Evolutionary conservation across 2,113 vertebrate genomes (phyloP), one percentile per base, ranked within the genome.

Genomic region (Heliornis fulica): DNA sequence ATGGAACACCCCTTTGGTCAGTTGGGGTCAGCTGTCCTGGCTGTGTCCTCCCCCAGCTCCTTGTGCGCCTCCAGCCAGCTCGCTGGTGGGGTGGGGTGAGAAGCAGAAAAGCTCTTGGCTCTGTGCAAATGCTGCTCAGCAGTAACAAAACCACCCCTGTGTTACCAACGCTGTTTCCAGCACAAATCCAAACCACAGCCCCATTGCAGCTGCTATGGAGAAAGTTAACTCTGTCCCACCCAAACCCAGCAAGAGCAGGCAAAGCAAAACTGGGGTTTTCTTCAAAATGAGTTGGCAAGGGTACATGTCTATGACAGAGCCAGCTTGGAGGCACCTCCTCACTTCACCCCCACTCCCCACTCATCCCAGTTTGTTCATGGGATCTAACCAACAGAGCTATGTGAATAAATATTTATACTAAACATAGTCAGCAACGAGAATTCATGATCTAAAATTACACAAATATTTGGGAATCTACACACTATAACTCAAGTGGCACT

Each of bases 401-500:
- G 53, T 77, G 95, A 72, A 96, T 94, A 96, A 96, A 97, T 96
- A 83, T 97, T 98, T 97, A 94, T 90, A 92, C 38, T 63, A 93
- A 95, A 96, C 79, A 83, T 79, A 97, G 89, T 76, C 94, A 94
- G 59, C 63, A 94, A 93, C 68, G 65, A 76, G 89, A 96, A 97
- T 96, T 89, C 84, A 53, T 68, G 84, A 93, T 88, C 66, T 95
- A 84, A 95, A 97, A 94, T 93, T 89, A 70, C 75, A 93, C 81
- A 96, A 96, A 93, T 94, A 90, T 94, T 96, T 93, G 93, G 88
- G 94, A 97, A 96, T 85, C 54, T 75, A 94, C 38, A 61, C 74
- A 93, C 91, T 84, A 46, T 93, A 93, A 96, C 79, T 96, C 94
- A 96, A 92, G 90, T 83, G 81, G 80, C 89, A 93, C 90, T 97